A percentile compares a stretch with the other conserved stretches of the same genome.
Evolutionary conservation across 1,140 invertebrate genomes (phyloP).

Genomic region (Anadara kagoshimensis): DNA sequence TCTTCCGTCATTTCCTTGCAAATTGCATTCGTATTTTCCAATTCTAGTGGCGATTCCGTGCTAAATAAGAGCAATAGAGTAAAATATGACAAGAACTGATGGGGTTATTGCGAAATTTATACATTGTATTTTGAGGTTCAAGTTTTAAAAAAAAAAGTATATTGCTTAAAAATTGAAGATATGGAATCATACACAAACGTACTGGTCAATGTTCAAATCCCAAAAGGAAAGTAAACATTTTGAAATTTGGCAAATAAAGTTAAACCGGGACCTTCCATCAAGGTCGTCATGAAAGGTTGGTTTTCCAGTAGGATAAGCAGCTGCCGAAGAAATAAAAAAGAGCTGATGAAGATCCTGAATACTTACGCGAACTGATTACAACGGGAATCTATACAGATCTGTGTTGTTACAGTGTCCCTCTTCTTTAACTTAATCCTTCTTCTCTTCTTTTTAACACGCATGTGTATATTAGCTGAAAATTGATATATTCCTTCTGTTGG

Average conservation of each 20-base stretch:
- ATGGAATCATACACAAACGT: no score
- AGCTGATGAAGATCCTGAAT: not conserved
- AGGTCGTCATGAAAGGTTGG: not conserved
- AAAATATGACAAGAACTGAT: no score
- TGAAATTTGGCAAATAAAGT: not conserved
- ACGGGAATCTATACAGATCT: constrained; percentile 62
- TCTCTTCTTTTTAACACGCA: constrained; percentile 52
- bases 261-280: not conserved
- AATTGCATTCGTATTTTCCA: no score
- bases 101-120: no score
- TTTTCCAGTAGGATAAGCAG: not conserved
- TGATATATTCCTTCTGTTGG: constrained; percentile 63
- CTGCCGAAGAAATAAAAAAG: no score
- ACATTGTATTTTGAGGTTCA: no score
- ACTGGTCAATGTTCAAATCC: no score
- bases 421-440: constrained; percentile 42
- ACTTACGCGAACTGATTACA: constrained; percentile 67
- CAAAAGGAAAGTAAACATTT: not conserved
- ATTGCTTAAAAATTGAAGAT: no score
- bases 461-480: constrained; percentile 64
- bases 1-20: no score
- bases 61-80: no score
- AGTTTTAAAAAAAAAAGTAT: no score
- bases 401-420: constrained; percentile 54
- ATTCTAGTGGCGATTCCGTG: no score